Evolutionary conservation across 2,113 vertebrate genomes (phyloP).

Genomic region (Cyanoramphus novaezelandiae): DNA sequence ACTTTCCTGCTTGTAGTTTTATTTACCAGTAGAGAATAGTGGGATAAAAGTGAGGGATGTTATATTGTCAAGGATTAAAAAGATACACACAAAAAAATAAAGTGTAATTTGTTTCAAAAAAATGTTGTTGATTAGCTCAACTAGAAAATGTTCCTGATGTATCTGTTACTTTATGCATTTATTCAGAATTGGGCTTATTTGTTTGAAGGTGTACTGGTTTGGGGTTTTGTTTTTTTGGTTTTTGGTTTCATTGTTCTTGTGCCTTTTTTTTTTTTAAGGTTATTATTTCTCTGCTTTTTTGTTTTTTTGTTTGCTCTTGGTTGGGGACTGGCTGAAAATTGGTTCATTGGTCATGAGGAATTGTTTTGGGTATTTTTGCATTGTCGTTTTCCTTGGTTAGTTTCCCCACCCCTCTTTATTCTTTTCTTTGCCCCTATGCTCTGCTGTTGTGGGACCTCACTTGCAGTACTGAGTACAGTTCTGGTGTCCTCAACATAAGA

Average conservation of each 20-base stretch:
- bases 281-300: not conserved
- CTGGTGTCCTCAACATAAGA: not conserved
- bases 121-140: not conserved
- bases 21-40: not conserved
- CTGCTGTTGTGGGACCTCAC: not conserved
- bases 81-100: not conserved
- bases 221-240: not conserved
- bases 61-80: not conserved
- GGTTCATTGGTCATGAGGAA: accelerated
- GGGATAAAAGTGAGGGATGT: not conserved
- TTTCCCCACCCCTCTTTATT: not conserved
- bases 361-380: not conserved
- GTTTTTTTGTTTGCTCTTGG: accelerated
- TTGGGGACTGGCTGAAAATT: not conserved
- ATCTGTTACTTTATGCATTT: not conserved
- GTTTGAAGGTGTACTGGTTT: not conserved
- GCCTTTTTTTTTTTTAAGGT: not conserved
- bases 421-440: not conserved
- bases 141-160: not conserved
- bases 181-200: not conserved
- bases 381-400: not conserved
- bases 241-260: not conserved
- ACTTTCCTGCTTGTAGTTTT: not conserved
- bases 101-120: not conserved
- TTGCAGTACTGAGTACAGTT: not conserved